phyloP scores from a whole-genome alignment of 2,797 vertebrate genomes.

The Sciaenops ocellatus region DNA sequence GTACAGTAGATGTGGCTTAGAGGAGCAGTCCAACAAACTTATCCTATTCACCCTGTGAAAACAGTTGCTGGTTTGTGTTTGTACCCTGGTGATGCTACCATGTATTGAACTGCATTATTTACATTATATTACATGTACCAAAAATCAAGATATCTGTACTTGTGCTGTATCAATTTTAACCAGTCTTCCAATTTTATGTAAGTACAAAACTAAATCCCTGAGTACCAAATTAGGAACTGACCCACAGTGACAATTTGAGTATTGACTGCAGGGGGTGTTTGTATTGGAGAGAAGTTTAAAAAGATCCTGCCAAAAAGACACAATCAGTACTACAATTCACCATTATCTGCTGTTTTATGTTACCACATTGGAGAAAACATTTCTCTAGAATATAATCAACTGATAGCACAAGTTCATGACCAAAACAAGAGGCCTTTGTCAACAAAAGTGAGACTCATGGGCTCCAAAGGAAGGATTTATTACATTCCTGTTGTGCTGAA shows the following conservation, averaged over 20 bases:
- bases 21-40: background rate
- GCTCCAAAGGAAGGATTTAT: background rate
- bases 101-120: background rate
- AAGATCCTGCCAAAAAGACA: background rate
- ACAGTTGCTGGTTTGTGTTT: background rate
- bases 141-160: background rate
- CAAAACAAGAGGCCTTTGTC: background rate
- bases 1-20: background rate
- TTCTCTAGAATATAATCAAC: background rate
- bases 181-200: background rate
- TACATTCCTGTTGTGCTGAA: background rate
- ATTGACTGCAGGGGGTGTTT: background rate
- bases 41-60: background rate
- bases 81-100: background rate
- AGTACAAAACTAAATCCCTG: background rate
- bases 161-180: background rate
- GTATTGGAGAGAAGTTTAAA: background rate
- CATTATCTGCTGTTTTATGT: background rate
- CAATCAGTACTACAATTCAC: background rate
- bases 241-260: background rate
- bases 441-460: background rate
- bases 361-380: background rate
- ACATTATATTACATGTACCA: background rate
- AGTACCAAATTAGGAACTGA: background rate
- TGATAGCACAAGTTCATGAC: background rate